A percentile compares a stretch with the other conserved stretches of the same genome.
Conservation (phyloP, 2,113 vertebrate species). For the Sinosuthora webbiana region DNA sequence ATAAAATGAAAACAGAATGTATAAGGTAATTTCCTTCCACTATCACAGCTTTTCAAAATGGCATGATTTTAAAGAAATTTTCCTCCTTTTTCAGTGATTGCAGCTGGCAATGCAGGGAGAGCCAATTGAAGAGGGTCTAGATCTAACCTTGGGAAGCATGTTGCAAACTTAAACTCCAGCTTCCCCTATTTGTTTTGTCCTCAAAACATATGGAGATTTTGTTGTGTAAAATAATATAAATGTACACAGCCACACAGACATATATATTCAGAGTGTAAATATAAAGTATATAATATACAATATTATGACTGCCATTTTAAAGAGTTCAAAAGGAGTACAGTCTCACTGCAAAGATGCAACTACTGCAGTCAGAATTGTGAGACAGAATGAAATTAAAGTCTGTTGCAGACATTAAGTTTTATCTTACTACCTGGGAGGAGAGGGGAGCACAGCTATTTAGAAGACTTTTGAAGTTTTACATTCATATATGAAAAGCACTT, state of each 20-base stretch:
- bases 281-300: neutral
- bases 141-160: neutral
- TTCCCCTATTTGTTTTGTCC: neutral
- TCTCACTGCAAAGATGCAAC: neutral
- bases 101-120: neutral
- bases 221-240: neutral
- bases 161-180: neutral
- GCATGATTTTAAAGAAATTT: neutral
- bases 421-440: neutral
- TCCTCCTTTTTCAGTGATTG: neutral
- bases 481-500: neutral
- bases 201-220: neutral
- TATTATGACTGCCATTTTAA: neutral
- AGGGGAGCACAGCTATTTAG: neutral
- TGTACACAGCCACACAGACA: neutral
- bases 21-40: neutral
- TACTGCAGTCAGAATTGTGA: neutral
- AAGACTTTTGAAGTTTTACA: neutral
- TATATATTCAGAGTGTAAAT: neutral
- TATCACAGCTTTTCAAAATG: neutral
- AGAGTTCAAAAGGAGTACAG: neutral
- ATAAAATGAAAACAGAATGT: neutral
- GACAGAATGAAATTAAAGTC: neutral
- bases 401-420: neutral
- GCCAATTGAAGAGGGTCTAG: neutral